Conservation (phyloP, 2,113 vertebrate genomes). For the Cyrtonyx montezumae region DNA sequence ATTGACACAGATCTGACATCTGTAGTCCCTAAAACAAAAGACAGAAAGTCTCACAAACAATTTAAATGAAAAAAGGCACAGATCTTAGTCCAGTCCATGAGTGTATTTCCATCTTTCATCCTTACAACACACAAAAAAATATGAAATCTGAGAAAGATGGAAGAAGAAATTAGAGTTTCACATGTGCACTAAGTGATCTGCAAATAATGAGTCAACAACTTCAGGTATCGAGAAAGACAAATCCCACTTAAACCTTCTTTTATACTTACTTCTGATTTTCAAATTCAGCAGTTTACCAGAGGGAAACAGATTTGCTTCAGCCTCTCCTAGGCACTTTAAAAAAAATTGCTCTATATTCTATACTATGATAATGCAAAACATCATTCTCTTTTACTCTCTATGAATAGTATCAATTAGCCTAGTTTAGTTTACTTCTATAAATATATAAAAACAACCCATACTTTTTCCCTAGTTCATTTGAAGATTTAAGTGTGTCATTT, state of each 20-base stretch:
- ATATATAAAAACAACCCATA: neutral
- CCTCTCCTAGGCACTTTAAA: neutral
- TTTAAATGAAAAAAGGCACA: neutral
- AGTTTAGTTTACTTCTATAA: neutral
- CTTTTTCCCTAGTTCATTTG: neutral
- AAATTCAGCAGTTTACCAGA: neutral
- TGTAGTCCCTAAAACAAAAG: neutral
- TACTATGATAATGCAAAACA: neutral
- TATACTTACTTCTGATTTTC: neutral
- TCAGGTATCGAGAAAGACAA: neutral
- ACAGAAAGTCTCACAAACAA: neutral
- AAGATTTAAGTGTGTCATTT: neutral
- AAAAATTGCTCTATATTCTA: neutral
- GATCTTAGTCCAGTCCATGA: neutral
- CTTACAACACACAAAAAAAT: neutral
- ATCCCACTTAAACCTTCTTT: neutral
- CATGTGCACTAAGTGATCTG: neutral
- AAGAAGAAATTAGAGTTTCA: neutral
- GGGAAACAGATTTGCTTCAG: neutral
- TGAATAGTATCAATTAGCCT: slow-evolving; percentile 54
- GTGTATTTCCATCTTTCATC: neutral
- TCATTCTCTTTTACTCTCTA: neutral
- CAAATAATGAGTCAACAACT: neutral
- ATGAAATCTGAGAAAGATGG: neutral
- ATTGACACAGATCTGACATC: neutral